Base-by-base conservation (phyloP, 2,888 invertebrate species). In the Ptychoptera albimana region DNA sequence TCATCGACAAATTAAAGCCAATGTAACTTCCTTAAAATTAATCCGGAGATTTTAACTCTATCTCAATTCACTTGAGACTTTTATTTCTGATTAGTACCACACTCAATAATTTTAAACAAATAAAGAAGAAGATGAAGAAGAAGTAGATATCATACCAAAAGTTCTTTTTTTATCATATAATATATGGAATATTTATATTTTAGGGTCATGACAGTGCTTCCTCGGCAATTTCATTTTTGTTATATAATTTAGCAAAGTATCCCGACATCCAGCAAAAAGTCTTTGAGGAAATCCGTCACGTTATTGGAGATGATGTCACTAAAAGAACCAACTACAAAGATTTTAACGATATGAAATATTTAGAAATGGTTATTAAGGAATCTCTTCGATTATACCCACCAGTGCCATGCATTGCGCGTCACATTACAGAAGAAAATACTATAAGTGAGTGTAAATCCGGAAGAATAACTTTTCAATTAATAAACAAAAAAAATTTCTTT, bases 341-440 rank as follows among this genome's bases (percentile, higher is more conserved):
- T 34, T 46, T 63, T 45, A 55, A 57, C 45, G 45, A 55, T 1
- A 48, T 64, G 5, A 52, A 50, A 8, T 64, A 61, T 48, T 61
- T 80, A 45, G 77, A 77, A 50, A 71, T 73, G 51, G 77, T 77
- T 39, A 71, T 81, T 37, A 80, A 79, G 54, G 80, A 81, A 56
- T 64, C 75, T 0, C 52, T 80, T 46, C 63, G 80, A 32, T 54
- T 81, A 1, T 77, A 71, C 52, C 80, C 81, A 0, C 75, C 77
- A 39, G 76, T 80, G 11, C 74, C 74, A 30, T 68, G 75, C 8
- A 70, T 81, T 39, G 71, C 73, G 8, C 69, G 81, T 40, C 54
- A 49, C 8, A 49, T 78, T 12, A 62, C 63, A 1, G 70, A 72
- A 51, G 69, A 72, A 47, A 57, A 75, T 12, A 56, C 57, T 42